A percentile compares a stretch with the other conserved stretches of the same genome.
Conservation (phyloP, 2,888 invertebrate species). For the Acanthosepion lycidas region DNA sequence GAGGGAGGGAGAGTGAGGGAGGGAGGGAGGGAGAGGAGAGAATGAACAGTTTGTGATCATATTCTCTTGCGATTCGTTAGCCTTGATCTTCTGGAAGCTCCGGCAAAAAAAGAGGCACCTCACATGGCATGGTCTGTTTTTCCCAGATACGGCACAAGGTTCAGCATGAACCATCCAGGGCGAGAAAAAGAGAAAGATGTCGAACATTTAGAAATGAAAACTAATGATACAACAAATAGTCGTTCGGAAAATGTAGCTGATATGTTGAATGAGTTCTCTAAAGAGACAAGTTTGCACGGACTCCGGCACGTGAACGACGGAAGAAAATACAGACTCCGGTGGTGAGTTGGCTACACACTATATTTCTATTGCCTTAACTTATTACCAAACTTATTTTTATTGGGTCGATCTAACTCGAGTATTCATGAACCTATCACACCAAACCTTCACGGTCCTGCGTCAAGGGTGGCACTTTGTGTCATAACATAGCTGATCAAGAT, state of each 20-base stretch:
- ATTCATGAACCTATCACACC: no score
- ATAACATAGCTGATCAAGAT: no score
- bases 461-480: no score
- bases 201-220: not conserved
- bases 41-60: not conserved
- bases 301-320: not conserved
- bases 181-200: not conserved
- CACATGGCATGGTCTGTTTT: not conserved
- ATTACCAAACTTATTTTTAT: not conserved
- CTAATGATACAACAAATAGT: not conserved
- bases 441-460: no score
- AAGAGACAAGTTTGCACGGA: conserved; percentile 41
- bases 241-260: not conserved
- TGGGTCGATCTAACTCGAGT: no score
- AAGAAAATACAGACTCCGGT: conserved; percentile 40
- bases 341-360: not conserved
- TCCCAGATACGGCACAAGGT: not conserved
- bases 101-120: not conserved
- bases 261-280: conserved; percentile 15
- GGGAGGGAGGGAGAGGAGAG: not conserved
- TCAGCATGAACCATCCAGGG: not conserved
- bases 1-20: not conserved
- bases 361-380: not conserved
- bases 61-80: not conserved
- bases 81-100: not conserved